Evolutionary conservation across 2,797 vertebrate species (phyloP).

Genomic region (Graptemys geographica): DNA sequence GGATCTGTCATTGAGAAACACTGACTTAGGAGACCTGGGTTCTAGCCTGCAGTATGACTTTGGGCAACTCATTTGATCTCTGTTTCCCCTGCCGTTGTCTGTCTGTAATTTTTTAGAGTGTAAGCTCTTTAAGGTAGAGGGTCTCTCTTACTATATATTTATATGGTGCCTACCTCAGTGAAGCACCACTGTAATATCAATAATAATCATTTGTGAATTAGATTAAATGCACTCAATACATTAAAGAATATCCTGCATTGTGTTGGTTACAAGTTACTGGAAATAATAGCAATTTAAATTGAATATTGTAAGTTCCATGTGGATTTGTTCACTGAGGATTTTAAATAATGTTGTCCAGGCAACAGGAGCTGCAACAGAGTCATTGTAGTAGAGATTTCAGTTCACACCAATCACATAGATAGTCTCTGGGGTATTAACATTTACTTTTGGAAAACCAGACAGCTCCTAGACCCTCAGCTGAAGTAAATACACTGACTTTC

Average conservation of each 20-base stretch:
- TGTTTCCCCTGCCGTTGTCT: not conserved
- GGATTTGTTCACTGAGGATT: not conserved
- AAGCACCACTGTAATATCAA: not conserved
- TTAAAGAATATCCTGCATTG: not conserved
- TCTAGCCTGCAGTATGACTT: not conserved
- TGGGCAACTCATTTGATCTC: not conserved
- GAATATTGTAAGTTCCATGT: not conserved
- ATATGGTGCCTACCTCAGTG: accelerated
- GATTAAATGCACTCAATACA: not conserved
- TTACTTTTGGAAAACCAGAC: not conserved
- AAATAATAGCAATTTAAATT: not conserved
- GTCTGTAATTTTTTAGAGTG: not conserved
- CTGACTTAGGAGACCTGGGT: not conserved
- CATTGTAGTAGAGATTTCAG: not conserved
- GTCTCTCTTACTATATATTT: not conserved
- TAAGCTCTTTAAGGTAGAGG: not conserved
- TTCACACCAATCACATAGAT: not conserved
- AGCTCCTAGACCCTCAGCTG: not conserved
- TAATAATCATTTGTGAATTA: not conserved
- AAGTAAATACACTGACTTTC: accelerated
- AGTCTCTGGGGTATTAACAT: not conserved
- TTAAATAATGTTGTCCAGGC: not conserved
- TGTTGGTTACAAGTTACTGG: not conserved
- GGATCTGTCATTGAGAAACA: not conserved
- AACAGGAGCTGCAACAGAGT: not conserved